Evolutionary conservation across 1,140 invertebrate genomes (phyloP).

Genomic region (Drosophila subobscura): DNA sequence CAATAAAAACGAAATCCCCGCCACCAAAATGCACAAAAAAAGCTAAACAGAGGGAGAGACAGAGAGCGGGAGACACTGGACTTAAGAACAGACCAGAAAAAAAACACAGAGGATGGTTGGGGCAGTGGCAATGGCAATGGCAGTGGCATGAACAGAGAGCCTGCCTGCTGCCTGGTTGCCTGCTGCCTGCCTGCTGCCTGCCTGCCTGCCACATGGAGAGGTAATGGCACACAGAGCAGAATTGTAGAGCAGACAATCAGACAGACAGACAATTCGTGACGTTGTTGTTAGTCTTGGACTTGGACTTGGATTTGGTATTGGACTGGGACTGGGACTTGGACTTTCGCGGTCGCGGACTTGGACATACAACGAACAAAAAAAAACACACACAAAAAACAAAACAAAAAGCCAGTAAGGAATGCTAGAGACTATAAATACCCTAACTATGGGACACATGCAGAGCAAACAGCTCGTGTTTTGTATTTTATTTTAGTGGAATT

Average conservation of each 20-base stretch:
- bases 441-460: too few species aligned
- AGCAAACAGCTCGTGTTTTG: too few species aligned
- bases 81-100: constrained; percentile 13
- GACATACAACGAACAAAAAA: background rate
- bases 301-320: constrained; percentile 42
- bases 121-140: constrained; percentile 5
- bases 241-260: constrained; percentile 71
- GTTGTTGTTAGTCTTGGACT: constrained; percentile 81
- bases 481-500: too few species aligned
- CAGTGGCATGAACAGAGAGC: too few species aligned
- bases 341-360: constrained; percentile 20
- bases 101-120: constrained; percentile 9
- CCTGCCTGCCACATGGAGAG: constrained; percentile 37
- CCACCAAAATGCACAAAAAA: constrained; percentile 44
- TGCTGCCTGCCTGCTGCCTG: constrained; percentile 14
- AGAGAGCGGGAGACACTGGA: too few species aligned
- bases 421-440: too few species aligned
- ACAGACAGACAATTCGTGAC: constrained; percentile 82
- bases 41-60: constrained; percentile 14
- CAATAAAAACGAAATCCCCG: constrained; percentile 77
- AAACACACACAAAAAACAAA: constrained; percentile 11
- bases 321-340: constrained; percentile 21
- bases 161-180: too few species aligned
- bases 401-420: constrained; percentile 5
- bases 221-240: constrained; percentile 52